Percentiles rank a stretch among this genome's conserved stretches.
Evolutionary conservation across 2,888 invertebrate species (phyloP).

Genomic region (Brassicogethes aeneus): DNA sequence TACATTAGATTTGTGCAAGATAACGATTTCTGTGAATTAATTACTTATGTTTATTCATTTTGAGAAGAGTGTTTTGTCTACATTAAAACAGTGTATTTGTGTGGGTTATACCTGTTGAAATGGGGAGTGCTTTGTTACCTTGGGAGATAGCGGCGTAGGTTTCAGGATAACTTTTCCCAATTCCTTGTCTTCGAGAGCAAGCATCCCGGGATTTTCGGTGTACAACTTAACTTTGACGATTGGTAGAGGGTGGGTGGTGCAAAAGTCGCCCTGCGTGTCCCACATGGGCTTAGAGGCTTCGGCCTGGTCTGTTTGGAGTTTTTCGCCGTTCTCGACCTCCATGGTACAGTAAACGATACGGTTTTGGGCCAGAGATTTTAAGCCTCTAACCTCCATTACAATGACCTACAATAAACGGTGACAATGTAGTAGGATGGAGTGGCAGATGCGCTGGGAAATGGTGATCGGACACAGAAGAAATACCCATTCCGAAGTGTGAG

Average conservation of each 20-base stretch:
- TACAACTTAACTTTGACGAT: conserved; percentile 96
- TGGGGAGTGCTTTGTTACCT: too few species aligned
- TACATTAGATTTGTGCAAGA: too few species aligned
- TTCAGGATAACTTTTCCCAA: conserved; percentile 85
- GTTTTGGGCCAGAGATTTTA: conserved; percentile 93
- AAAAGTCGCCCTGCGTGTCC: conserved; percentile 99
- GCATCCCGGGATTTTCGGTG: conserved; percentile 94
- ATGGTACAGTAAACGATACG: conserved; percentile 99
- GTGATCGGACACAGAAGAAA: not conserved
- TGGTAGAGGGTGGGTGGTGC: conserved; percentile 94
- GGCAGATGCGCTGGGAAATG: not conserved
- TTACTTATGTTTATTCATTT: too few species aligned
- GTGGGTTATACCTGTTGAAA: too few species aligned
- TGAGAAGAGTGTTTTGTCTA: too few species aligned
- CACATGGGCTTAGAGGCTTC: conserved; percentile 99
- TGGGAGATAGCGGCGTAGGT: conserved; percentile 80
- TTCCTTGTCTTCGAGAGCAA: conserved; percentile 98
- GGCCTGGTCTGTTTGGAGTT: conserved; percentile 98
- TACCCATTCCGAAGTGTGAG: too few species aligned
- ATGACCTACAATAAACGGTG: conserved; percentile 64
- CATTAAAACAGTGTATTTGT: too few species aligned
- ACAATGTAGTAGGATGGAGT: not conserved
- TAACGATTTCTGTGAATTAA: too few species aligned
- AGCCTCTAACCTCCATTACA: conserved; percentile 98
- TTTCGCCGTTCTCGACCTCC: conserved; percentile 99